A percentile compares a stretch with the other conserved stretches of the same genome.
phyloP scores from a whole-genome alignment of 2,797 vertebrate species.

The Siniperca obscura region DNA sequence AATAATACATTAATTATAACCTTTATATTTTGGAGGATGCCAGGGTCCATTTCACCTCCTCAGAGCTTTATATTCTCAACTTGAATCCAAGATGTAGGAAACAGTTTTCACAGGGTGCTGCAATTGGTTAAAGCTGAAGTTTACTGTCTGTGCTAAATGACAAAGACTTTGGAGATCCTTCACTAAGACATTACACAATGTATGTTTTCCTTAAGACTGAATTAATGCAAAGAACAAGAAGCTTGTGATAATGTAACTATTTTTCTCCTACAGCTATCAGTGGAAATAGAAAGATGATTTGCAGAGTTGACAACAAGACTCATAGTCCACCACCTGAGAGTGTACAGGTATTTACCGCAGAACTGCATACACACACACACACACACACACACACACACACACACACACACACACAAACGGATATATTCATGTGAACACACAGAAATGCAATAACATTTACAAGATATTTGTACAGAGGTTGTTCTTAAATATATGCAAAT shows the following conservation, averaged over 20 bases:
- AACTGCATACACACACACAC: constrained; percentile 6
- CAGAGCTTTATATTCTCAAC: neutral
- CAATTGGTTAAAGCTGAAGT: neutral
- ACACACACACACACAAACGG: neutral
- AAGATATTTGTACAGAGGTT: neutral
- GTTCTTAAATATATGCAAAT: neutral
- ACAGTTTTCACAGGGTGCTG: neutral
- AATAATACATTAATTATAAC: neutral
- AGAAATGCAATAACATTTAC: neutral
- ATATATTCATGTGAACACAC: neutral
- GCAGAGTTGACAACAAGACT: constrained; percentile 13
- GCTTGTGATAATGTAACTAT: neutral
- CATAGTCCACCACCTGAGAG: constrained; percentile 8
- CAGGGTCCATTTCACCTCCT: neutral
- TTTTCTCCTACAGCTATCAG: constrained; percentile 19
- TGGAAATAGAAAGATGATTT: constrained; percentile 11
- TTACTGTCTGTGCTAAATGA: neutral
- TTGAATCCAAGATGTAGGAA: neutral
- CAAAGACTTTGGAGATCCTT: neutral
- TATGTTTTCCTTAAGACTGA: neutral
- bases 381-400: constrained; percentile 7
- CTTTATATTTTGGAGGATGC: constrained; percentile 2
- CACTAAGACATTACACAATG: neutral
- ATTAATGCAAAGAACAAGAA: constrained; percentile 7
- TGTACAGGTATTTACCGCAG: constrained; percentile 32